Percentiles rank a stretch among this genome's conserved stretches.
Evolutionary conservation across 2,113 vertebrate genomes (phyloP).

Genomic region (Ageneiosus marmoratus): DNA sequence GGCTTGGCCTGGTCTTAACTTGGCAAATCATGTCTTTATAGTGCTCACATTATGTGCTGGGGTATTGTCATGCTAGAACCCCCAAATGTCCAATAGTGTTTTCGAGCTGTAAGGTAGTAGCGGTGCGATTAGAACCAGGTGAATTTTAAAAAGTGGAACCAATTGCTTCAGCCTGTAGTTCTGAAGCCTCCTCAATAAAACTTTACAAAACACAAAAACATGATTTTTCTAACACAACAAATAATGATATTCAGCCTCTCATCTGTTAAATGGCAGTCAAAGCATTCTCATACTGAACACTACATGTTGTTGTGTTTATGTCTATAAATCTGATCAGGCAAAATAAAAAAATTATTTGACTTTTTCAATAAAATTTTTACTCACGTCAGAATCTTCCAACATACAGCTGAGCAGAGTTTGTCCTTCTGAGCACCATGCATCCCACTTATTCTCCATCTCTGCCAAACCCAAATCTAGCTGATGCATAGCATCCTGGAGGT

Average conservation of each 20-base stretch:
- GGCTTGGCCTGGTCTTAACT: too few species aligned
- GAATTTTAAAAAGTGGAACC: constrained; percentile 74
- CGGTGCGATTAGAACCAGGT: constrained; percentile 74
- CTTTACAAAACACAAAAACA: background rate
- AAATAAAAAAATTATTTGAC: background rate
- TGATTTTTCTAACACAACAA: background rate
- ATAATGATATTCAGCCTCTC: background rate
- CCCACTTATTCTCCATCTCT: constrained; percentile 72
- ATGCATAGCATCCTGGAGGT: constrained; percentile 78
- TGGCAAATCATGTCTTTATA: too few species aligned
- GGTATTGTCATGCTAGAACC: background rate
- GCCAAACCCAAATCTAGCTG: constrained; percentile 76
- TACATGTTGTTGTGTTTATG: background rate
- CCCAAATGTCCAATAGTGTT: constrained; percentile 78
- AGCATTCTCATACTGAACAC: background rate
- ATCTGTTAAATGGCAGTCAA: background rate
- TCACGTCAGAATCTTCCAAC: constrained; percentile 79
- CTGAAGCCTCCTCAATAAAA: too few species aligned
- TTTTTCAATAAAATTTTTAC: too few species aligned
- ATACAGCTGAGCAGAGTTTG: constrained; percentile 75
- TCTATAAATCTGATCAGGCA: background rate
- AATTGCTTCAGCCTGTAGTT: too few species aligned
- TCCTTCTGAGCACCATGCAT: constrained; percentile 74
- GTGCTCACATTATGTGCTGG: too few species aligned
- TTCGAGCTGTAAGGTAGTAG: constrained; percentile 77